Evolutionary conservation across 2,113 vertebrate genomes (phyloP).

Genomic region (Ceyx margarethae): DNA sequence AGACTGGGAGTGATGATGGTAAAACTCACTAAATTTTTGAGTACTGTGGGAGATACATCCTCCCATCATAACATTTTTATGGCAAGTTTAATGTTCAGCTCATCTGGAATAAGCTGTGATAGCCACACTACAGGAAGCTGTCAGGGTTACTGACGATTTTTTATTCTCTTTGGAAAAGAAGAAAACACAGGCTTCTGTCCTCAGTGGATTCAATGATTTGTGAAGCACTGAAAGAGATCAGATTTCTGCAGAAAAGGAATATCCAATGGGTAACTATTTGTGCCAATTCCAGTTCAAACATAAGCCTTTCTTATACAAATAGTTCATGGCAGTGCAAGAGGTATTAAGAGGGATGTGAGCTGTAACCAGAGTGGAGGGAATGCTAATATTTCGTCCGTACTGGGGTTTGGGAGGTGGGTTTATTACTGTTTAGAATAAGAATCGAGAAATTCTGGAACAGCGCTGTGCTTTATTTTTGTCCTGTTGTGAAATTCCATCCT

Average conservation of each 20-base stretch:
- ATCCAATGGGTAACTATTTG: conserved; percentile 57
- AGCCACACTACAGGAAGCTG: conserved; percentile 34
- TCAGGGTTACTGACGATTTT: conserved; percentile 57
- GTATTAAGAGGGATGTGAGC: conserved; percentile 19
- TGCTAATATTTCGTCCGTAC: conserved; percentile 9
- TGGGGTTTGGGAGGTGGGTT: conserved; percentile 47
- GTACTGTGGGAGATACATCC: conserved; percentile 46
- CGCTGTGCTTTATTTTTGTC: conserved; percentile 27
- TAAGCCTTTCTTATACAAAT: conserved; percentile 48
- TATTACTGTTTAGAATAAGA: conserved; percentile 49
- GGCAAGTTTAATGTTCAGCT: conserved; percentile 45
- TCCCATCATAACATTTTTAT: conserved; percentile 66
- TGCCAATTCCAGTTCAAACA: conserved; percentile 65
- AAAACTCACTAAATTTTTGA: conserved; percentile 19
- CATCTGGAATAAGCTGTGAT: conserved; percentile 54
- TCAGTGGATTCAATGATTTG: conserved; percentile 44
- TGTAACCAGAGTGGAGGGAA: conserved; percentile 43
- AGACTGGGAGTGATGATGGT: background rate
- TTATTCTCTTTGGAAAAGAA: conserved; percentile 58
- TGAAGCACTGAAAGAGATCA: conserved; percentile 59
- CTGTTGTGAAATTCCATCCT: conserved; percentile 62
- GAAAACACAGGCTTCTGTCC: conserved; percentile 44
- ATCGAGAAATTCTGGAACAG: conserved; percentile 25
- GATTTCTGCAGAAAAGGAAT: conserved; percentile 62
- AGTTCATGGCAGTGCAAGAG: conserved; percentile 26